Base-by-base conservation (phyloP, 2,888 invertebrate species). In the Chrysodeixis includens region DNA sequence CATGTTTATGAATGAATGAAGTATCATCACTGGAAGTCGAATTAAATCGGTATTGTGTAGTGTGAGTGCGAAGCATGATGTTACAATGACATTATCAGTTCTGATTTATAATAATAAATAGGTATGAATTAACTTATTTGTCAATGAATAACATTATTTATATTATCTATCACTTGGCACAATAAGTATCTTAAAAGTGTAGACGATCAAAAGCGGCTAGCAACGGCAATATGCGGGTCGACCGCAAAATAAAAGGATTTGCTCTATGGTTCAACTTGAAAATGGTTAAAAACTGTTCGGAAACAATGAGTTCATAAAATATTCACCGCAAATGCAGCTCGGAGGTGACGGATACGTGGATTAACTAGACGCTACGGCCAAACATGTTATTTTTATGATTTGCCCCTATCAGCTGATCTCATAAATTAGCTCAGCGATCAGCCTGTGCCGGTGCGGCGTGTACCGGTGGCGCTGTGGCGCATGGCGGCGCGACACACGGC, bases 1-100 rank as follows among this genome's bases (percentile, higher is more conserved):
- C 81, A 84, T 84, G 86, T 88, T 93, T 93, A 93, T 94, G 94
- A 94, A 94, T 94, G 94, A 94, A 95, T 92, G 92, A 90, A 92
- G 92, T 89, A 90, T 94, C 93, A 93, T 93, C 94, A 90, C 90
- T 91, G 91, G 88, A 89, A 89, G 87, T 88, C 85, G 89, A 90
- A 88, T 89, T 90, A 85, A 87, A 84, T 79, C 72, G 72, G 71
- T 71, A 73, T 71, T 80, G 79, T 72, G 71, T 84, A 84, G 85
- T 84, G 85, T 83, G 84, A 84, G 87, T 88, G 78, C 74, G 83
- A 77, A 64, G 70, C 83, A 85, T 80, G 76, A 83, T 79, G 84
- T 86, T 85, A 87, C 84, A 86, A 84, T 81, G 83, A 83, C 79
- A 83, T 82, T 80, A 84, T 74, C 67, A 59, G 56, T 49, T 55